Evolutionary conservation across 92 coral and sea anemone species (phyloP).

Genomic region (Phenganax marumi): DNA sequence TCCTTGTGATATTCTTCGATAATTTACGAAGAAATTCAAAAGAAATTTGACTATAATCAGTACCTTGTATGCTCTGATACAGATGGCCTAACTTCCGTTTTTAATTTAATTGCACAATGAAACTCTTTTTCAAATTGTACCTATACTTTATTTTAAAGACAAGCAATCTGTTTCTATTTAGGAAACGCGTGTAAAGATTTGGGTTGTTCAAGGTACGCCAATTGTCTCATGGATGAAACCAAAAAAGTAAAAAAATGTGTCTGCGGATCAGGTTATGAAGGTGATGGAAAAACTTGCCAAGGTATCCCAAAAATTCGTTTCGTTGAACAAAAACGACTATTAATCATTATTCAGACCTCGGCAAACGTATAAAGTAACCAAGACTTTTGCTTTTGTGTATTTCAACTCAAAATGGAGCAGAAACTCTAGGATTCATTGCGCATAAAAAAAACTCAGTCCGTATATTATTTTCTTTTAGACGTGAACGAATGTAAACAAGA

Average conservation of each 20-base stretch:
- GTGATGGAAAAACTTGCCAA: constrained; percentile 33
- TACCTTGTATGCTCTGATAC: too few species aligned
- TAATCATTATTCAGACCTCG: too few species aligned
- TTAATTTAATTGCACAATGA: too few species aligned
- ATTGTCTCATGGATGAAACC: constrained; percentile 11
- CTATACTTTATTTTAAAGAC: background rate
- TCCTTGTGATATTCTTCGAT: background rate
- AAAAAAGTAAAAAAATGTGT: constrained; percentile 26
- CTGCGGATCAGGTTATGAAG: constrained; percentile 63
- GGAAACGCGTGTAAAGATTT: constrained; percentile 11
- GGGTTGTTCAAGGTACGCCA: constrained; percentile 41
- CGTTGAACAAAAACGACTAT: too few species aligned
- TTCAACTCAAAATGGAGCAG: too few species aligned
- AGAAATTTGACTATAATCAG: too few species aligned
- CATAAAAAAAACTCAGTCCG: background rate
- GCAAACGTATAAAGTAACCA: too few species aligned
- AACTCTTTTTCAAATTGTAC: too few species aligned
- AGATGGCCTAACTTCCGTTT: too few species aligned
- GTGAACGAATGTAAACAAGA: constrained; percentile 53
- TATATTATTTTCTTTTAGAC: constrained; percentile 28
- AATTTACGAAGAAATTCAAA: too few species aligned
- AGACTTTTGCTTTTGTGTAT: too few species aligned
- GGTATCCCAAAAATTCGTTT: background rate
- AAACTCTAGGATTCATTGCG: background rate
- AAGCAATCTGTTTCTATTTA: too few species aligned